A percentile compares a stretch with the other conserved stretches of the same genome.
These are phyloP conservation scores for Prionailurus viverrinus DNA, from an alignment of 2,113 vertebrate genomes.

Conservation along the genomic window DNA sequence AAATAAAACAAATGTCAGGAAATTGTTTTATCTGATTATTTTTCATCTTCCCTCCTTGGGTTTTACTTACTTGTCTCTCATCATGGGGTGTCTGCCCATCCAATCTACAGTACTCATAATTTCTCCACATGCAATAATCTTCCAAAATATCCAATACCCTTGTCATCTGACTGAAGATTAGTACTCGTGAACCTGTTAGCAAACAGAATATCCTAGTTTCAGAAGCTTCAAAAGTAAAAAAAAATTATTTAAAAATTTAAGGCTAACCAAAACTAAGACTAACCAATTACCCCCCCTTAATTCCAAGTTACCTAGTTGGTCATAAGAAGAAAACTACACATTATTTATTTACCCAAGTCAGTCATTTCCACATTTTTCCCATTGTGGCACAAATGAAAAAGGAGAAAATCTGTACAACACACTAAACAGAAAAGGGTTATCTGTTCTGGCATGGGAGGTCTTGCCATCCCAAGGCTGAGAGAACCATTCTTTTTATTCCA, in stretches of 20 bases:
- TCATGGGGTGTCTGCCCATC: slow-evolving; percentile 98
- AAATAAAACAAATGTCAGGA: slow-evolving; percentile 33
- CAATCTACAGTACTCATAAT: slow-evolving; percentile 96
- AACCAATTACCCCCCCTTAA: not conserved
- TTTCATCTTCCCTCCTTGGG: not conserved
- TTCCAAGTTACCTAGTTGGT: slow-evolving; percentile 1
- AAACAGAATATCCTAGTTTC: not conserved
- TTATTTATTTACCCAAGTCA: not conserved
- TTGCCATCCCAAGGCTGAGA: not conserved
- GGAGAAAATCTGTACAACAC: not conserved
- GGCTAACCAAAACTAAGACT: not conserved
- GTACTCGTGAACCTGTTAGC: slow-evolving; percentile 93
- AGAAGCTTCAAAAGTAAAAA: slow-evolving; percentile 8
- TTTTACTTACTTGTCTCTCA: slow-evolving; percentile 94
- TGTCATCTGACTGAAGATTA: slow-evolving; percentile 99
- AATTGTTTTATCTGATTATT: not conserved
- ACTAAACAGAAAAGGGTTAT: not conserved
- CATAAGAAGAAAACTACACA: not conserved
- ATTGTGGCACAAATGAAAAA: not conserved
- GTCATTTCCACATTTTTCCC: not conserved
- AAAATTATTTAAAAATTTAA: slow-evolving; percentile 37
- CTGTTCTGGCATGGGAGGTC: not conserved
- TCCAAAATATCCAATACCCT: slow-evolving; percentile 98
- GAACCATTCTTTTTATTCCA: not conserved
- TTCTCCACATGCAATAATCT: slow-evolving; percentile 99